A percentile compares a stretch with the other conserved stretches of the same genome.
Conservation (phyloP, 2,113 vertebrate species). For the Morone saxatilis region DNA sequence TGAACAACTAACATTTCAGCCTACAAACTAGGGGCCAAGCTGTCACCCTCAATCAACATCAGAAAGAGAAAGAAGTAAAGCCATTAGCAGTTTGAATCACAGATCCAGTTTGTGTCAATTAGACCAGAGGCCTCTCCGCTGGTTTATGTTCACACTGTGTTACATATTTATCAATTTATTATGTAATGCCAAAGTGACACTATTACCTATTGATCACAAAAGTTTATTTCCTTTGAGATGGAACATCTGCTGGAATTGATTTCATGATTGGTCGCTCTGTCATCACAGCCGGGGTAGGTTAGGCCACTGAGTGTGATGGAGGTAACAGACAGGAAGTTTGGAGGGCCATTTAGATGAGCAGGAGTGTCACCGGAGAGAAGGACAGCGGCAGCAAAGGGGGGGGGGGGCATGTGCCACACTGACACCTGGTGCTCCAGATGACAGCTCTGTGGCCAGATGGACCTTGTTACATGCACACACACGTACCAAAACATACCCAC, state of each 20-base stretch:
- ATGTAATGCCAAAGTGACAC: conserved; percentile 67
- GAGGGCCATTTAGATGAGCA: conserved; percentile 71
- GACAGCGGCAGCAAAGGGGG: conserved; percentile 53
- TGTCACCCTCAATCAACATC: conserved; percentile 69
- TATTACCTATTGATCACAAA: conserved; percentile 64
- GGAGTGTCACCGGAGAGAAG: conserved; percentile 67
- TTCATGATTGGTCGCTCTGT: conserved; percentile 61
- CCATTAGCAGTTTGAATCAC: conserved; percentile 61
- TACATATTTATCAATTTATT: conserved; percentile 62
- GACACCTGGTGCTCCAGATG: conserved; percentile 88
- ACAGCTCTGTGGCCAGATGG: conserved; percentile 84
- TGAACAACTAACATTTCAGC: conserved; percentile 57
- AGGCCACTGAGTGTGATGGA: conserved; percentile 55
- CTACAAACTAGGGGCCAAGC: conserved; percentile 61
- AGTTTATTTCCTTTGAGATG: conserved; percentile 71
- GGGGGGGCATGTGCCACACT: conserved; percentile 57
- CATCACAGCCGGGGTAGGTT: conserved; percentile 58
- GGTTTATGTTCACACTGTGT: conserved; percentile 41
- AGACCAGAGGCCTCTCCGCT: conserved; percentile 54
- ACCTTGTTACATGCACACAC: conserved; percentile 70
- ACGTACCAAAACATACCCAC: conserved; percentile 59
- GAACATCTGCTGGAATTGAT: conserved; percentile 73
- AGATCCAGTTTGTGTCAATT: conserved; percentile 67
- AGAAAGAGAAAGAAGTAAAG: conserved; percentile 58
- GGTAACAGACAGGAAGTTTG: conserved; percentile 73